Evolutionary conservation across 1,140 invertebrate genomes (phyloP), one percentile per base, ranked within the genome.

Genomic region (Hesperophylax magnus): DNA sequence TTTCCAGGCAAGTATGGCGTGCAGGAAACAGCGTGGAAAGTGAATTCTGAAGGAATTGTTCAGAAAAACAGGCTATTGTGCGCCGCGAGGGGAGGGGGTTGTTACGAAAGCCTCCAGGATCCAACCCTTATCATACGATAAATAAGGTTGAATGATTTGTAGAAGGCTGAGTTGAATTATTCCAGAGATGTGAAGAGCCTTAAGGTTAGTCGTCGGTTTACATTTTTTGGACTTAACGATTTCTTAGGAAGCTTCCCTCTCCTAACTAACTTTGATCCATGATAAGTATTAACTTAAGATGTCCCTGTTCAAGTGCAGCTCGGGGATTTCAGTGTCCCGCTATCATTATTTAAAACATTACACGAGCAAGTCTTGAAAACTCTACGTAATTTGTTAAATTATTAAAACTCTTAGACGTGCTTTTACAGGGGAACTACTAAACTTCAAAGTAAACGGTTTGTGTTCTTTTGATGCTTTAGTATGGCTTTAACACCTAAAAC

Each of bases 141-240:
- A 39, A 47, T 69, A 69, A 69, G 27, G 65, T 34, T 69, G 34
- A 69, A 69, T 52, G 65, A 69, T 69, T 69, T 69, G 65, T 47
- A 69, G 65, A 69, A 17, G 65, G 65, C 20, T 34, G 17, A 69
- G 65, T 22, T n/a, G 65, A 69, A 69, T 69, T 69, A 69, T 69
- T 52, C 24, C 34, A 5, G n/a, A 47, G 65, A 69, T 22, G 65
- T 69, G 27, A 69, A 47, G 22, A 34, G 31, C 31, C 34, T 31
- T 65, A 20, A 58, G n/a, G 20, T 58, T 58, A 6, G 6, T n/a
- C n/a, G 56, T 18, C 11, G 20, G 56, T 58, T 58, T 18, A 58
- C n/a, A 58, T 58, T 58, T 58, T 58, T 58, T 58, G 20, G 56
- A 11, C 56, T 18, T n/a, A 7, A 22, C 17, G 20, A 22, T 58